These are phyloP conservation scores for Pardosa pseudoannulata DNA, from an alignment of 2,888 invertebrate species.

Conservation along the genomic window DNA sequence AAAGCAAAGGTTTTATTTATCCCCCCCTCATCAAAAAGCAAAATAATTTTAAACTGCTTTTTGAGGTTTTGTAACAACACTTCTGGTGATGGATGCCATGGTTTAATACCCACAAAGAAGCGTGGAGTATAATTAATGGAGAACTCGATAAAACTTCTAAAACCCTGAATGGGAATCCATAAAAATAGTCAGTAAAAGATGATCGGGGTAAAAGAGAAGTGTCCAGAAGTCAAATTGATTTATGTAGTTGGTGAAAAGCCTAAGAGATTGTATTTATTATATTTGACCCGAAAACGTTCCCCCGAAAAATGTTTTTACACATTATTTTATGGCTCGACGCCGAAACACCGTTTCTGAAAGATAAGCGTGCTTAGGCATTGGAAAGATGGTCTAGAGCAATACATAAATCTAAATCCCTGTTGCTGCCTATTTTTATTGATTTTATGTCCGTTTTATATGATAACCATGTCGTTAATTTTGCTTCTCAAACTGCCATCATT, in stretches of 20 bases:
- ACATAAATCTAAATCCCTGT: not conserved
- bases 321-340: not conserved
- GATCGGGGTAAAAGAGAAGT: not conserved
- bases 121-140: not conserved
- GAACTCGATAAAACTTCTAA: not conserved
- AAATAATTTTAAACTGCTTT: too few species aligned
- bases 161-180: not conserved
- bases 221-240: conserved; percentile 5
- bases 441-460: not conserved
- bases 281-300: not conserved
- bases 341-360: not conserved
- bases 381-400: not conserved
- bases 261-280: not conserved
- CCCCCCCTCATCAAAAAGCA: too few species aligned
- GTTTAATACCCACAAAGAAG: not conserved
- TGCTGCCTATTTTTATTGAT: not conserved
- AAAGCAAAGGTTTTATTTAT: too few species aligned
- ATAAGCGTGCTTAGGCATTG: conserved; percentile 9
- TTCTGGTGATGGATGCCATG: not conserved
- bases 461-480: not conserved
- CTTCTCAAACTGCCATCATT: not conserved
- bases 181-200: not conserved
- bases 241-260: conserved; percentile 9
- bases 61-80: too few species aligned
- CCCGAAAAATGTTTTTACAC: not conserved